phyloP scores from a whole-genome alignment of 2,888 invertebrate genomes.

The Caenorhabditis sp. region DNA sequence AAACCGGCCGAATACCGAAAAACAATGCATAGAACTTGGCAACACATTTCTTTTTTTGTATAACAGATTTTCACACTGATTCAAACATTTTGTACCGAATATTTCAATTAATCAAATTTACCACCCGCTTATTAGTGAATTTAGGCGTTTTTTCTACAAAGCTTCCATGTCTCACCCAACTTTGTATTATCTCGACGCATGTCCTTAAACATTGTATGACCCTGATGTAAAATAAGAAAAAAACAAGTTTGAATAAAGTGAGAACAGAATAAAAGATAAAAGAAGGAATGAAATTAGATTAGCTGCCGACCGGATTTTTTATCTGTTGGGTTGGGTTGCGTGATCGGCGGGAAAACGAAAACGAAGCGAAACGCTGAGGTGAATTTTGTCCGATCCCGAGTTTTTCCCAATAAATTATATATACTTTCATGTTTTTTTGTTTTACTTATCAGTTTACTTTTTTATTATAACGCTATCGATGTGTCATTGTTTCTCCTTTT shows the following conservation, averaged over 20 bases:
- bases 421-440: slow-evolving; percentile 1
- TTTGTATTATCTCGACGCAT: too few relatives aligned
- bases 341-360: neutral
- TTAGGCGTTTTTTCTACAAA: too few relatives aligned
- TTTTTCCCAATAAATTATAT: neutral
- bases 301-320: slow-evolving; percentile 15
- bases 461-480: neutral
- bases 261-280: slow-evolving; percentile 6
- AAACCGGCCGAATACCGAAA: too few relatives aligned
- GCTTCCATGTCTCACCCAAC: too few relatives aligned
- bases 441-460: neutral
- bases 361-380: neutral
- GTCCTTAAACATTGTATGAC: too few relatives aligned
- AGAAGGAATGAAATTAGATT: slow-evolving; percentile 2
- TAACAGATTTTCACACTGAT: too few relatives aligned
- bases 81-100: too few relatives aligned
- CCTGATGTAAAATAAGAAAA: neutral
- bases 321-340: neutral
- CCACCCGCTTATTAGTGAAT: too few relatives aligned
- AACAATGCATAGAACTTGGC: too few relatives aligned
- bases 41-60: too few relatives aligned
- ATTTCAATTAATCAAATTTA: too few relatives aligned
- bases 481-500: slow-evolving; percentile 10
- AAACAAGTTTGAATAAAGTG: neutral
- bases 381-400: neutral